These are phyloP conservation scores for Ciconia maguari DNA, from an alignment of 2,113 vertebrate species.

Conservation along the genomic window DNA sequence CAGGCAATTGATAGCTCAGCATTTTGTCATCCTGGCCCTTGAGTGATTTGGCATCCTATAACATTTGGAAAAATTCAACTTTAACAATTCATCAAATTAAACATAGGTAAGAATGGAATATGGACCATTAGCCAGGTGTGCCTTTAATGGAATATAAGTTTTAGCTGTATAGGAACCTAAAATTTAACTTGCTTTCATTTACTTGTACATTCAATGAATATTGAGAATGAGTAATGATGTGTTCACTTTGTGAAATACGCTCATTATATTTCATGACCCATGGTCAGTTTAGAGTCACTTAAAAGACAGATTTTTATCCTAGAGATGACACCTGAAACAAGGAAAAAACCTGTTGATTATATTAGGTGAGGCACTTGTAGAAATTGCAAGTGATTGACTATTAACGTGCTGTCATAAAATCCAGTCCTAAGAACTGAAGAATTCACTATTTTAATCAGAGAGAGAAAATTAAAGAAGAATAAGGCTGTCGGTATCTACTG, in stretches of 20 bases:
- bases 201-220: not conserved
- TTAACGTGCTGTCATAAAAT: conserved; percentile 17
- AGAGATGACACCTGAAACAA: not conserved
- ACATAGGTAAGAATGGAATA: not conserved
- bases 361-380: conserved; percentile 14
- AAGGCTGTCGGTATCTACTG: not conserved
- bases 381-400: conserved; percentile 8
- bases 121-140: not conserved
- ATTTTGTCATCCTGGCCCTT: not conserved
- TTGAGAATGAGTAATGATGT: not conserved
- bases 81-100: not conserved
- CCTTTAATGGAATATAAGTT: not conserved
- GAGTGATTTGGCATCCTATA: not conserved
- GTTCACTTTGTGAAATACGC: not conserved
- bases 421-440: not conserved
- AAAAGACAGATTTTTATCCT: conserved; percentile 21
- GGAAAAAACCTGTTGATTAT: not conserved
- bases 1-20: not conserved
- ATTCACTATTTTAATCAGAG: not conserved
- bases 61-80: not conserved
- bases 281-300: not conserved
- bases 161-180: not conserved
- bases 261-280: conserved; percentile 12
- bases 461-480: conserved; percentile 5
- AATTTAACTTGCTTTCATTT: conserved; percentile 6